Base-by-base conservation (phyloP, 2,888 invertebrate species). In the Petrolisthes manimaculis region DNA sequence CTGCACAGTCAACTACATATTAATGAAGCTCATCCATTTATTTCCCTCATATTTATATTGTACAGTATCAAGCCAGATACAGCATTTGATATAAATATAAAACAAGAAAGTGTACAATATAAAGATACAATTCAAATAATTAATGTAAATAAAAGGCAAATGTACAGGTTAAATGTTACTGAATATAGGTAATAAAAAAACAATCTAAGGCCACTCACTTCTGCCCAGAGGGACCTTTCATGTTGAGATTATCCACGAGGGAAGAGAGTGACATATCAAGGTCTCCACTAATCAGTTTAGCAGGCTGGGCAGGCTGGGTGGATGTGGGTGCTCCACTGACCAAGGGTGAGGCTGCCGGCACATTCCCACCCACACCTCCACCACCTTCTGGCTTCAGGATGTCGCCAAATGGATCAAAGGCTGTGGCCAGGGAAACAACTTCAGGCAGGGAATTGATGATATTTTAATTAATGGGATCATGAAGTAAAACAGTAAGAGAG, bases 331-430 rank as follows among this genome's bases (percentile, higher is more conserved):
- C 55, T 24, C 86, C 83, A 3, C 84, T 67, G 8, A 18, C 54
- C 1, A 80, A 54, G 12, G 69, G 67, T 24, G 51, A 5, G 18
- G 83, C 75, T 37, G 18, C 77, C 12, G 69, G 77, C 53, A 61
- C 81, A 71, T 61, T 80, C 54, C 78, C 79, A 53, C 84, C 90
- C 53, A 91, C 91, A 37, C 89, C 91, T 78, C 91, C 89, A 77
- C 92, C 91, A 79, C 93, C 93, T 91, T 94, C 94, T 90, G 96
- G 95, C 93, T 95, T 95, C 92, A 96, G 93, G 91, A 96, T 95
- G 93, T 95, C 95, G 91, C 95, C 96, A 94, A 96, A 95, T 92
- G 95, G 95, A 94, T 96, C 96, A 93, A 96, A 96, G 93, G 95
- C 95, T 95, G 93, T 92, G 87, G 90, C 61, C 89, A 51, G 84